phyloP scores from a whole-genome alignment of 2,113 vertebrate species.

The Coregonus clupeaformis region DNA sequence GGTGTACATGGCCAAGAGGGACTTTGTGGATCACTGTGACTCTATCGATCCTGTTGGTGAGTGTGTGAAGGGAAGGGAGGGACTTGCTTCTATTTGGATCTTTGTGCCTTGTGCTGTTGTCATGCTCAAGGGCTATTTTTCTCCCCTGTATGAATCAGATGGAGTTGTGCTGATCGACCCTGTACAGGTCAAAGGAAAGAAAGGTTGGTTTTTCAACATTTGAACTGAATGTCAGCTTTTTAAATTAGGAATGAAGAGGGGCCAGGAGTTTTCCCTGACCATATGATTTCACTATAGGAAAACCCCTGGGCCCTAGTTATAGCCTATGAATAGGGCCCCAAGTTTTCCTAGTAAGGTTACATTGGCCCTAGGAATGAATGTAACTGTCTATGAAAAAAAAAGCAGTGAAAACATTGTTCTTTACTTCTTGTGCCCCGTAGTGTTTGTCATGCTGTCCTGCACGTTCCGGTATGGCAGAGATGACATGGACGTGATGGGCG shows the following conservation, averaged over 20 bases:
- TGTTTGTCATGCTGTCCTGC: constrained; percentile 88
- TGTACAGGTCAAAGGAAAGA: constrained; percentile 78
- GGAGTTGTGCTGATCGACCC: constrained; percentile 89
- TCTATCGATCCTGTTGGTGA: constrained; percentile 88
- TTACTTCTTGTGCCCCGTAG: constrained; percentile 61
- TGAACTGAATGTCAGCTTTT: not conserved
- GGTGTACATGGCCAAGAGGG: constrained; percentile 89
- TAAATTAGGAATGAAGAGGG: not conserved
- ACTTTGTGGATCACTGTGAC: constrained; percentile 87
- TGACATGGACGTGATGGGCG: constrained; percentile 90
- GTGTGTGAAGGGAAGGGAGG: constrained; percentile 27
- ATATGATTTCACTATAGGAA: constrained; percentile 81
- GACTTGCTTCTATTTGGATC: too few species aligned
- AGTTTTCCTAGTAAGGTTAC: constrained; percentile 68
- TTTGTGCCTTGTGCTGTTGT: constrained; percentile 30
- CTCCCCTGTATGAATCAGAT: constrained; percentile 67
- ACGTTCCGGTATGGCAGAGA: constrained; percentile 91
- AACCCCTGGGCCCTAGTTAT: constrained; percentile 32
- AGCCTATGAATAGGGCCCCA: too few species aligned
- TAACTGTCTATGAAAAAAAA: not conserved
- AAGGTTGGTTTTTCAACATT: constrained; percentile 68
- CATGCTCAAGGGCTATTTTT: too few species aligned
- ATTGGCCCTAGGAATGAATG: not conserved
- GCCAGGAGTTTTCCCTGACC: constrained; percentile 50
- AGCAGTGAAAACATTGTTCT: not conserved